Percentiles rank a stretch among this genome's conserved stretches.
phyloP scores from a whole-genome alignment of 1,140 invertebrate genomes.

The Drosophila chauvacae region DNA sequence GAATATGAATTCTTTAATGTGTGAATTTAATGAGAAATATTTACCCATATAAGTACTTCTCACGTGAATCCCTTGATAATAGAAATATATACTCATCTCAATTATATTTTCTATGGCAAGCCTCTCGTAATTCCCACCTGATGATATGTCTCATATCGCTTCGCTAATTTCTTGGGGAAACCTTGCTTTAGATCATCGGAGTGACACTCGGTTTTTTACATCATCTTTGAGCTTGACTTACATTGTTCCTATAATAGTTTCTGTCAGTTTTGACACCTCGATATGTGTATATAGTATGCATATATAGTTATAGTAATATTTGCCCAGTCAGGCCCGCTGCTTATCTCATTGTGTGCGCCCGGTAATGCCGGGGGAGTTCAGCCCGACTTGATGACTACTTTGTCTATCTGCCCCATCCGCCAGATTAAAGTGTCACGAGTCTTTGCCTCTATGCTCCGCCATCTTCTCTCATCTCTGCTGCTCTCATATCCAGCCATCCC shows the following conservation, averaged over 20 bases:
- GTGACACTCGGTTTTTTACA: constrained; percentile 25
- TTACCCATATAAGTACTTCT: background rate
- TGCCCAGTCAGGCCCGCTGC: constrained; percentile 36
- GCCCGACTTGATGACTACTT: constrained; percentile 56
- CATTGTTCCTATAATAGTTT: constrained; percentile 36
- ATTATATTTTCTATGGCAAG: background rate
- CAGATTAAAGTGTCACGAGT: constrained; percentile 76
- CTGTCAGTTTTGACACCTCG: constrained; percentile 39
- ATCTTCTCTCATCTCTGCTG: background rate
- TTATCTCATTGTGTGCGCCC: constrained; percentile 37
- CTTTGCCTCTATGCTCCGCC: constrained; percentile 16
- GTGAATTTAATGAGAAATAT: background rate
- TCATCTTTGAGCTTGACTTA: constrained; percentile 31
- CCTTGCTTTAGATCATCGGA: constrained; percentile 10
- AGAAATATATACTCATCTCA: no score
- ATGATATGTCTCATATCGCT: constrained; percentile 3
- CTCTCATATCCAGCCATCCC: constrained; percentile 3
- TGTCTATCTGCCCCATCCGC: constrained; percentile 65
- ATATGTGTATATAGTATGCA: background rate
- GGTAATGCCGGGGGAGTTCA: constrained; percentile 8
- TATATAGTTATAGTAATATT: constrained; percentile 18
- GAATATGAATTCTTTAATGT: background rate
- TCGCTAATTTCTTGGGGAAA: constrained; percentile 23
- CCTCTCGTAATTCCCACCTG: constrained; percentile 1
- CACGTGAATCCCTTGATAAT: constrained; percentile 5